Conservation (phyloP, 2,797 vertebrate species). For the Karalla daura region DNA sequence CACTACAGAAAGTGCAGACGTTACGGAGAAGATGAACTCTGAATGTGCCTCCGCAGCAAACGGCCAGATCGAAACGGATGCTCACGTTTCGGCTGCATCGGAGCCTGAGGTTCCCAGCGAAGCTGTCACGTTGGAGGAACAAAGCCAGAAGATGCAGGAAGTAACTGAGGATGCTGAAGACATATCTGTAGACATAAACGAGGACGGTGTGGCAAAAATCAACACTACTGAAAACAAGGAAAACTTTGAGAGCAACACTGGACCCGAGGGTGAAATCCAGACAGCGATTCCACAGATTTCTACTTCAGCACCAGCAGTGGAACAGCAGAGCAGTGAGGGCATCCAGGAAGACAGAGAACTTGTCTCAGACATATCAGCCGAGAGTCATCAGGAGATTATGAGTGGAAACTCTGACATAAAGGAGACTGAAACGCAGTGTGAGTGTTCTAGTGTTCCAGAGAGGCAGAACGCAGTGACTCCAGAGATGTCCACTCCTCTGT, state of each 20-base stretch:
- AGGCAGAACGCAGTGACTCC: neutral
- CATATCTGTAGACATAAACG: neutral
- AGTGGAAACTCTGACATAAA: slow-evolving; percentile 10
- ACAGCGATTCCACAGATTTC: slow-evolving; percentile 20
- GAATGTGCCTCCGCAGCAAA: slow-evolving; percentile 12
- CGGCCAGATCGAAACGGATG: slow-evolving; percentile 16
- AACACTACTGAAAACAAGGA: slow-evolving; percentile 10
- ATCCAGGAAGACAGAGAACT: slow-evolving; percentile 18
- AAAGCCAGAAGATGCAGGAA: slow-evolving; percentile 24
- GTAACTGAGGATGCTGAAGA: slow-evolving; percentile 16
- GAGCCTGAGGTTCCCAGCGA: slow-evolving; percentile 23
- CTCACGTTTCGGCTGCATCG: neutral
- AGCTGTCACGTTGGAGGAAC: slow-evolving; percentile 14
- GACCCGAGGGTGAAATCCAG: slow-evolving; percentile 8
- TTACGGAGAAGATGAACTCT: slow-evolving; percentile 2
- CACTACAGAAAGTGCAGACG: slow-evolving; percentile 15
- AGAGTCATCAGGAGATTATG: neutral
- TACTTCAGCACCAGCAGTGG: slow-evolving; percentile 4
- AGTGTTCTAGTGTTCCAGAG: slow-evolving; percentile 2
- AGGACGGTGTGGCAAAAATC: slow-evolving; percentile 3
- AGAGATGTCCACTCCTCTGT: slow-evolving; percentile 15
- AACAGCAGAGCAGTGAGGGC: slow-evolving; percentile 20
- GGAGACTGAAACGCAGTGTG: neutral
- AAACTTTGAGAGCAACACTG: neutral
- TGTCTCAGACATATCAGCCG: neutral